Evolutionary conservation across 1,140 invertebrate genomes (phyloP).

Genomic region (Parapsyche elsis): DNA sequence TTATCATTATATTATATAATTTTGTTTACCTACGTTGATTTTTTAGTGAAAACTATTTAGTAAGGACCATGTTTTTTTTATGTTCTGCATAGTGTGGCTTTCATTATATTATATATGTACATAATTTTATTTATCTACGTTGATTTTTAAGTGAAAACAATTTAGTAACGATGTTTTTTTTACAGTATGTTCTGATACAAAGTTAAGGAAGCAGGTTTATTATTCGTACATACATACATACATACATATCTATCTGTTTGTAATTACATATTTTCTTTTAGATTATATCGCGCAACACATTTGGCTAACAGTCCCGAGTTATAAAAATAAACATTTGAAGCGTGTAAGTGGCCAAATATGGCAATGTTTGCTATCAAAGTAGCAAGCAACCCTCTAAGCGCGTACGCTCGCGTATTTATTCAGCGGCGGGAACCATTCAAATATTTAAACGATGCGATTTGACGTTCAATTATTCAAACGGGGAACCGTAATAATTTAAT

Average conservation of each 20-base stretch:
- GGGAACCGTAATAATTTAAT: conserved; percentile 1
- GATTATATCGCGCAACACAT: background rate
- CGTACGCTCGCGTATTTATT: conserved; percentile 4
- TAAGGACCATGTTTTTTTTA: too few relatives aligned
- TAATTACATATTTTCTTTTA: background rate
- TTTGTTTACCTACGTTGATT: too few relatives aligned
- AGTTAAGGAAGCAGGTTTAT: too few relatives aligned
- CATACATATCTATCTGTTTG: background rate
- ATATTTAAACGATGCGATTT: conserved; percentile 32
- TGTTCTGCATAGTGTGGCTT: too few relatives aligned
- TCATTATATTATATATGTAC: background rate
- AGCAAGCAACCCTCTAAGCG: background rate
- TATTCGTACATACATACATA: background rate
- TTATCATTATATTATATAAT: too few relatives aligned
- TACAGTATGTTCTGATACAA: too few relatives aligned
- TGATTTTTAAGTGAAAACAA: too few relatives aligned
- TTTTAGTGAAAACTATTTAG: too few relatives aligned
- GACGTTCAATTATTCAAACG: conserved; percentile 25
- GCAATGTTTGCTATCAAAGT: background rate
- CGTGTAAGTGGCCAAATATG: background rate
- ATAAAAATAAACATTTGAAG: background rate
- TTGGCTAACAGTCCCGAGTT: background rate
- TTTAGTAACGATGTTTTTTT: too few relatives aligned
- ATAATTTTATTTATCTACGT: background rate
- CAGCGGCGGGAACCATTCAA: background rate